Evolutionary conservation across 2,113 vertebrate genomes (phyloP).

Genomic region (Theropithecus gelada): DNA sequence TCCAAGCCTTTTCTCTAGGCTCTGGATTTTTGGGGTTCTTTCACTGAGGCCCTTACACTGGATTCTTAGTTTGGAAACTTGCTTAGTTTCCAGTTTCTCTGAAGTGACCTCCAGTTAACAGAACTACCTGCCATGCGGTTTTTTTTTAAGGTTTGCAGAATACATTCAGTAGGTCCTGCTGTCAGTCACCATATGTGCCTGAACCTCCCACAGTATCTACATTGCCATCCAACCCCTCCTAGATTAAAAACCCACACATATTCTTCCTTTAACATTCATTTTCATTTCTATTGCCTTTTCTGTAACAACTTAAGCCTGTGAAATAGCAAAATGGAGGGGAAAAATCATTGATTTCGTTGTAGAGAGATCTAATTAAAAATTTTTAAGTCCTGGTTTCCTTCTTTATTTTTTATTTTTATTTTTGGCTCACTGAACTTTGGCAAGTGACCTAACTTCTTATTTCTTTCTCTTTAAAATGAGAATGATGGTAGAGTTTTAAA

Average conservation of each 20-base stretch:
- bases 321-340: background rate
- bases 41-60: background rate
- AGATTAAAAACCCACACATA: background rate
- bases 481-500: background rate
- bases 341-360: background rate
- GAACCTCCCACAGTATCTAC: background rate
- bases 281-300: background rate
- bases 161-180: background rate
- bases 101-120: background rate
- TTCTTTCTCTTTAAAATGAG: constrained; percentile 18
- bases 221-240: background rate
- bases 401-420: too few relatives aligned
- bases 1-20: background rate
- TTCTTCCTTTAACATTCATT: background rate
- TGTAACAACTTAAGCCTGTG: background rate
- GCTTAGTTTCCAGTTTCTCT: background rate
- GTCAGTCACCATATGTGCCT: background rate
- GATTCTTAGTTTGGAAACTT: background rate
- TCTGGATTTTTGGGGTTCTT: background rate
- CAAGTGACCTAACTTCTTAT: background rate
- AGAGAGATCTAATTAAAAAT: constrained; percentile 37
- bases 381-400: constrained; percentile 23
- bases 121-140: background rate
- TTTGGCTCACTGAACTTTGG: background rate
- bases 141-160: background rate